A percentile compares a stretch with the other conserved stretches of the same genome.
phyloP scores from a whole-genome alignment of 2,888 invertebrate genomes.

The Cheiracanthium punctorium region DNA sequence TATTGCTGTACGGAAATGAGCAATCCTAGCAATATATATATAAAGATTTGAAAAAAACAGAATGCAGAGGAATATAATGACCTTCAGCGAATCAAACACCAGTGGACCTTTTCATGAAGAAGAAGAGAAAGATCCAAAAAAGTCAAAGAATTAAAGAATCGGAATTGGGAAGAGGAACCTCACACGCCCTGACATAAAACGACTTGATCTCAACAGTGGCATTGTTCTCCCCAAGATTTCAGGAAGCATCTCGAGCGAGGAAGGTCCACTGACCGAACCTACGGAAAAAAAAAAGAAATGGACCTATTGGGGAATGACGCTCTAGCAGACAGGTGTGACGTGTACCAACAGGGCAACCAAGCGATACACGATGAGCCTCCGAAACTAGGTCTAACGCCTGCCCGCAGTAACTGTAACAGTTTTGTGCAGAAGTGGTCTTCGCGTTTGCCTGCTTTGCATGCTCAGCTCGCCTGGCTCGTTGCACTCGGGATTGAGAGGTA shows the following conservation, averaged over 20 bases:
- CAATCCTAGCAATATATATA: too few relatives aligned
- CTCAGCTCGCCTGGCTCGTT: background rate
- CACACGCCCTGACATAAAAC: too few relatives aligned
- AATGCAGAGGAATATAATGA: too few relatives aligned
- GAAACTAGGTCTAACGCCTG: background rate
- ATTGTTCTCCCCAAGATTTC: slow-evolving; percentile 9
- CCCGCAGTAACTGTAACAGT: slow-evolving; percentile 9
- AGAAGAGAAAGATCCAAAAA: background rate
- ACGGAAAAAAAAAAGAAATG: background rate
- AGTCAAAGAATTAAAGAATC: background rate
- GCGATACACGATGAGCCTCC: slow-evolving; percentile 6
- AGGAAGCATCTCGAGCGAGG: background rate
- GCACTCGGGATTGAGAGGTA: background rate
- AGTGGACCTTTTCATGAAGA: background rate
- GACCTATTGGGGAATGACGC: slow-evolving; percentile 11
- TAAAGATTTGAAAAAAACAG: too few relatives aligned
- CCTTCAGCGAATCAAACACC: too few relatives aligned
- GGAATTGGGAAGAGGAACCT: background rate
- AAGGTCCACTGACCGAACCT: slow-evolving; percentile 7
- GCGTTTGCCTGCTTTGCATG: background rate
- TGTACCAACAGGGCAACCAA: slow-evolving; percentile 7
- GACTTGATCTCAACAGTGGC: background rate
- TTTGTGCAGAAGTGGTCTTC: background rate
- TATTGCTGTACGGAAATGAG: too few relatives aligned
- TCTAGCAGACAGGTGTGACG: slow-evolving; percentile 11